Evolutionary conservation across 2,113 vertebrate genomes (phyloP), one percentile per base, ranked within the genome.

Genomic region (Cyphomyrus plagiostoma): DNA sequence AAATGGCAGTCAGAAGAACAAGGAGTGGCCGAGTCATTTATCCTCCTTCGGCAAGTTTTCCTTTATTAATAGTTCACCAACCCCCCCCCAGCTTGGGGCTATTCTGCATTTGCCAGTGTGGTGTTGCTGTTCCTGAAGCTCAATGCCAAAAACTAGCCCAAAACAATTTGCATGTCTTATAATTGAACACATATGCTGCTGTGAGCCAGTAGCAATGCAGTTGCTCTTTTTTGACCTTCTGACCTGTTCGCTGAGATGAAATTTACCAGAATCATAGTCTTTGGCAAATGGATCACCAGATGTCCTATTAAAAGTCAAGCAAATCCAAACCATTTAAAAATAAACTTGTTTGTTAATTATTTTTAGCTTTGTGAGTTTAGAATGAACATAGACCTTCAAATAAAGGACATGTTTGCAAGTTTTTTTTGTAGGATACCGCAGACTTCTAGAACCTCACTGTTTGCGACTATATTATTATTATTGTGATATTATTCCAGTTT

Each of bases 21-120:
- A 95, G 97, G 92, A 98, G 97, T 90, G 97, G 97, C 26, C 96
- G 94, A 86, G 89, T 96, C 88, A 90, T 93, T 56, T 91, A 30
- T 48, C 89, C 91, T n/a, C 58, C 89, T 7, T 87, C 89, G 93
- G 93, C 93, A 80, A 92, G 94, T 93, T 45, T 62, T 7, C 26
- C 26, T 26, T 42, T 42, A 45, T 70, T 48, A 50, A 21, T 5
- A 11, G 9, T 42, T 45, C 3, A 26, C 62, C 53, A 4, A 87
- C 2, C 19, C n/a, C 5, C 26, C 23, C 19, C 56, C 42, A 58
- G 42, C 56, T 46, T 88, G 9, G 45, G 7, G 39, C 35, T 15
- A 42, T 48, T 62, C 86, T 88, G 6, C n/a, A 70, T 45, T 49
- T 49, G 17, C 6, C 10, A 17, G 8, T 42, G 9, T 89, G 30